Conservation (phyloP, 2,888 invertebrate genomes). For the Amblyjoppa fuscipennis region DNA sequence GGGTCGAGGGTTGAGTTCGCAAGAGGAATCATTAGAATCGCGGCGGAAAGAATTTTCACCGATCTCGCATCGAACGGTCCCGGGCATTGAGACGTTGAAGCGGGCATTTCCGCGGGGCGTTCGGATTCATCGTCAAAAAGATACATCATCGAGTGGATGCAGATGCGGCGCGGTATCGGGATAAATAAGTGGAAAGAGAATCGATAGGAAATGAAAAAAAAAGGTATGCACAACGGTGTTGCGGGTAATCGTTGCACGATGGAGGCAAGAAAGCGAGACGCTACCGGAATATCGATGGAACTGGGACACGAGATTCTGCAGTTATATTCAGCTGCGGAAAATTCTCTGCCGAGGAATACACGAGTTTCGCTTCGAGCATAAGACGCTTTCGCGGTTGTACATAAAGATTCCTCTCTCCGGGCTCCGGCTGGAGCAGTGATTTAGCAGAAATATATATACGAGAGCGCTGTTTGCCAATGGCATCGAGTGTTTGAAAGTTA, state of each 20-base stretch:
- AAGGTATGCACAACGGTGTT: conserved; percentile 12
- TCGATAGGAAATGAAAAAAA: conserved; percentile 9
- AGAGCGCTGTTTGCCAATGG: conserved; percentile 27
- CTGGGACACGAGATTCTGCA: conserved; percentile 13
- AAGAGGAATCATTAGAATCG: background rate
- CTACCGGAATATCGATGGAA: conserved; percentile 36
- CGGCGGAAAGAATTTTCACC: background rate
- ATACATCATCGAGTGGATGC: background rate
- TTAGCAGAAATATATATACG: conserved; percentile 37
- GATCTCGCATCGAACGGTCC: background rate
- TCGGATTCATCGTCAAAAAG: background rate
- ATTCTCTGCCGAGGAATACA: background rate
- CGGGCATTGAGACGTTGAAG: background rate
- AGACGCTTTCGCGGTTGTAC: conserved; percentile 7
- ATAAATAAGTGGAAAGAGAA: conserved; percentile 12
- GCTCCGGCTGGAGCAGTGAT: conserved; percentile 27
- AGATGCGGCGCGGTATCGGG: background rate
- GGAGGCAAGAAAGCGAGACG: background rate
- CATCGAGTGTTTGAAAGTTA: conserved; percentile 41
- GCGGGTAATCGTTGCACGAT: conserved; percentile 45
- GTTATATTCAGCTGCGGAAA: background rate
- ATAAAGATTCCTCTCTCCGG: conserved; percentile 20
- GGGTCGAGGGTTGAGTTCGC: background rate
- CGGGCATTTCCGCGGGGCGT: background rate
- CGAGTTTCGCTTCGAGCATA: conserved; percentile 10